These are phyloP conservation scores for Listrodromus nycthemerus DNA, from an alignment of 2,888 invertebrate genomes.

Conservation along the genomic window DNA sequence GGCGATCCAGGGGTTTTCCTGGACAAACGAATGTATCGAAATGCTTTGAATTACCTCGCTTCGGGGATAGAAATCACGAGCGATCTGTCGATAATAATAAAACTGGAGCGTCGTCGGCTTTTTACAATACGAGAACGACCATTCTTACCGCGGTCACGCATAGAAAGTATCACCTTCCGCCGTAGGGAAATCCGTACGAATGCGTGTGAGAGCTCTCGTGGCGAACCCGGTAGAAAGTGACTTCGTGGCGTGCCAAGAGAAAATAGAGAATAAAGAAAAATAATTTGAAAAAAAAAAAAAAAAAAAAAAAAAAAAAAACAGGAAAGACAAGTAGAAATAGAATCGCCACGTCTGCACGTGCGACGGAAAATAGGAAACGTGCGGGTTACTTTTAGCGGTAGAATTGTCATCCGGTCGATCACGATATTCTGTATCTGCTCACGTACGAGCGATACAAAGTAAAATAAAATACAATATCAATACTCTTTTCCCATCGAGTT, in stretches of 20 bases:
- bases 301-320: slow-evolving; percentile 26
- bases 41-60: slow-evolving; percentile 2
- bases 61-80: not conserved
- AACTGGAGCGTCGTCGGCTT: slow-evolving; percentile 6
- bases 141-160: slow-evolving; percentile 58
- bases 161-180: slow-evolving; percentile 60
- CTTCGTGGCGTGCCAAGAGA: slow-evolving; percentile 59
- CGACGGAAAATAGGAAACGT: slow-evolving; percentile 46
- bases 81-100: slow-evolving; percentile 6
- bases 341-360: slow-evolving; percentile 51
- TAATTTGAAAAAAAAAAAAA: slow-evolving; percentile 23
- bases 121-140: slow-evolving; percentile 31
- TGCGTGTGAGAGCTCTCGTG: slow-evolving; percentile 31
- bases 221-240: slow-evolving; percentile 64
- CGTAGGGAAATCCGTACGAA: slow-evolving; percentile 59
- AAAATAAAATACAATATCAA: not conserved
- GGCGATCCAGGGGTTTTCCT: not conserved
- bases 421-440: not conserved
- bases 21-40: not conserved
- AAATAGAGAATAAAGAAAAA: slow-evolving; percentile 40
- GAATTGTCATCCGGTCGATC: slow-evolving; percentile 14
- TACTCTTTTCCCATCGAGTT: not conserved
- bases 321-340: slow-evolving; percentile 43
- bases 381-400: slow-evolving; percentile 21
- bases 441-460: not conserved